These are phyloP conservation scores for Oreortyx pictus DNA, from an alignment of 2,797 vertebrate genomes.

Conservation along the genomic window DNA sequence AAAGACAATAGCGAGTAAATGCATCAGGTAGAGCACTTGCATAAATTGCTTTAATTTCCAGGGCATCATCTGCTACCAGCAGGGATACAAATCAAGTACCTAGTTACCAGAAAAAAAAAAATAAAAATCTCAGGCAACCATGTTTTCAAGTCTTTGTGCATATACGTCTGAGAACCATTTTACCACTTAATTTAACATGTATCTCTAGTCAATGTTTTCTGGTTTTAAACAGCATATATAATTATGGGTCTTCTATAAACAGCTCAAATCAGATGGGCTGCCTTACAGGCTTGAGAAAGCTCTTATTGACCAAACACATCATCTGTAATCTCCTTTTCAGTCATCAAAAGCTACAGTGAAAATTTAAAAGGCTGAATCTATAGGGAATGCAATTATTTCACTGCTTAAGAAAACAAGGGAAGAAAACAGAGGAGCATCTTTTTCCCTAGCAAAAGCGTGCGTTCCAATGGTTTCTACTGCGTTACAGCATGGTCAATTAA, in stretches of 20 bases:
- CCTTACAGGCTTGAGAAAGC: background rate
- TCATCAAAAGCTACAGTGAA: slow-evolving; percentile 16
- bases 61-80: background rate
- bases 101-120: background rate
- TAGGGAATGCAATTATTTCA: slow-evolving; percentile 8
- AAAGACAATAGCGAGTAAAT: background rate
- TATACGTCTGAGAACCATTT: background rate
- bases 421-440: slow-evolving; percentile 1
- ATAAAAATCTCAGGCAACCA: background rate
- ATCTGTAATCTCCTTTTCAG: slow-evolving; percentile 36
- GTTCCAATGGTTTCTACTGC: background rate
- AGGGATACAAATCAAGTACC: background rate
- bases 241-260: slow-evolving; percentile 17
- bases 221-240: background rate
- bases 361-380: slow-evolving; percentile 5
- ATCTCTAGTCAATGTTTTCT: background rate
- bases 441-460: background rate
- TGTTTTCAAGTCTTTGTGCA: background rate
- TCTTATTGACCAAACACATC: slow-evolving; percentile 27
- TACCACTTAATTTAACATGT: background rate
- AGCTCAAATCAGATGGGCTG: slow-evolving; percentile 10
- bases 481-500: background rate
- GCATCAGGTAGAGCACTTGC: background rate
- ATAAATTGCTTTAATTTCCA: background rate
- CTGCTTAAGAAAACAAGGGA: background rate